Evolutionary conservation across 2,797 vertebrate genomes (phyloP).

Genomic region (Cichlasoma orientale): DNA sequence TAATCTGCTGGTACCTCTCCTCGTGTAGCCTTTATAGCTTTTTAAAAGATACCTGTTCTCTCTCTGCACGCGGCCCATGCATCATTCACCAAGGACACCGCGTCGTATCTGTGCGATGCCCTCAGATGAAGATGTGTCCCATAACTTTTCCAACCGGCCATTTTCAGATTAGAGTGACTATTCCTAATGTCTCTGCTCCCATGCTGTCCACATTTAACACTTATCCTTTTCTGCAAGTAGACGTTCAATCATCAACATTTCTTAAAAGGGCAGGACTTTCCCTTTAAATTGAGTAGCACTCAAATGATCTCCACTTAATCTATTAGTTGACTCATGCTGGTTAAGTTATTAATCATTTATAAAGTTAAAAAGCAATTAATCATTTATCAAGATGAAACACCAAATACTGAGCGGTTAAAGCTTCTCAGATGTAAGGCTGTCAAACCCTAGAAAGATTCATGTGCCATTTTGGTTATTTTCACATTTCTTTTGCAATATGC

Average conservation of each 20-base stretch:
- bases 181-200: background rate
- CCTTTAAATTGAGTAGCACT: background rate
- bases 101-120: background rate
- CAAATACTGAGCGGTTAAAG: background rate
- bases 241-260: background rate
- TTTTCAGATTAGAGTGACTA: background rate
- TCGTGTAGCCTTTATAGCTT: background rate
- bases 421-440: background rate
- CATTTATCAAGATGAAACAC: background rate
- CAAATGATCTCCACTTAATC: background rate
- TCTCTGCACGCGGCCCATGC: background rate
- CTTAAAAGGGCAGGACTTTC: background rate
- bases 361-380: background rate
- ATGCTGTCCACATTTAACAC: background rate
- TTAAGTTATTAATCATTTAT: background rate
- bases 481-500: background rate
- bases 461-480: background rate
- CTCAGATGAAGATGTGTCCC: background rate
- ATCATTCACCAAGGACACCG: background rate
- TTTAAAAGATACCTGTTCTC: rapidly evolving
- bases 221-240: background rate
- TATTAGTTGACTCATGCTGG: background rate
- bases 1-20: background rate
- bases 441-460: background rate
- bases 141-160: background rate